A percentile compares a stretch with the other conserved stretches of the same genome.
phyloP scores from a whole-genome alignment of 2,113 vertebrate genomes.

The cat (Felis catus) region DNA sequence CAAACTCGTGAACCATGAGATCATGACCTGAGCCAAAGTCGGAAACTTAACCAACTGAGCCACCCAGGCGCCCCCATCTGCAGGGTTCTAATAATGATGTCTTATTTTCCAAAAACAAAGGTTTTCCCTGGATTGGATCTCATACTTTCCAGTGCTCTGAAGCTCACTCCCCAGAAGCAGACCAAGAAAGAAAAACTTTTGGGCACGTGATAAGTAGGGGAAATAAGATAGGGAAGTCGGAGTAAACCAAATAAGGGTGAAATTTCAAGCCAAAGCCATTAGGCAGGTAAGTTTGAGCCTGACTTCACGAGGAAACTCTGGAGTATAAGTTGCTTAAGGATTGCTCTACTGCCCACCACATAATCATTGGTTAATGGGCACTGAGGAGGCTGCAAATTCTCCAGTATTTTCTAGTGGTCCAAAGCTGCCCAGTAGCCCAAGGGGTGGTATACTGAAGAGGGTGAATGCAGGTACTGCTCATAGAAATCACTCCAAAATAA shows the following conservation, averaged over 20 bases:
- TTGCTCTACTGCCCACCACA: neutral
- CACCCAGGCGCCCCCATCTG: neutral
- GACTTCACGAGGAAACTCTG: neutral
- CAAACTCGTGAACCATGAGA: no score
- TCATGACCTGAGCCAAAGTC: no score
- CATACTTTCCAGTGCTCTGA: neutral
- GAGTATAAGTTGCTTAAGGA: neutral
- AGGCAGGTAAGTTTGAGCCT: neutral
- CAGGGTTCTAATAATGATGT: neutral
- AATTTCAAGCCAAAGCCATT: neutral
- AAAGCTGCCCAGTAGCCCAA: neutral
- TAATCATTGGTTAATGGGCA: neutral
- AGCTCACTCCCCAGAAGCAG: neutral
- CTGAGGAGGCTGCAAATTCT: neutral
- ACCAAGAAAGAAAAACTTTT: neutral
- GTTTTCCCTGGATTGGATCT: neutral
- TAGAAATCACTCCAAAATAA: neutral
- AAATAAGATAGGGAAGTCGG: neutral
- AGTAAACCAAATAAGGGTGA: neutral
- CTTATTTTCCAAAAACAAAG: slow-evolving; percentile 9
- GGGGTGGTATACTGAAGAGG: neutral
- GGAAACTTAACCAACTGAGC: no score
- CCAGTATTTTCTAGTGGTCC: neutral
- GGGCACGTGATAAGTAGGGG: neutral
- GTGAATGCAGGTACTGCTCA: neutral